phyloP scores from a whole-genome alignment of 2,797 vertebrate genomes.

The Xiphophorus birchmanni region DNA sequence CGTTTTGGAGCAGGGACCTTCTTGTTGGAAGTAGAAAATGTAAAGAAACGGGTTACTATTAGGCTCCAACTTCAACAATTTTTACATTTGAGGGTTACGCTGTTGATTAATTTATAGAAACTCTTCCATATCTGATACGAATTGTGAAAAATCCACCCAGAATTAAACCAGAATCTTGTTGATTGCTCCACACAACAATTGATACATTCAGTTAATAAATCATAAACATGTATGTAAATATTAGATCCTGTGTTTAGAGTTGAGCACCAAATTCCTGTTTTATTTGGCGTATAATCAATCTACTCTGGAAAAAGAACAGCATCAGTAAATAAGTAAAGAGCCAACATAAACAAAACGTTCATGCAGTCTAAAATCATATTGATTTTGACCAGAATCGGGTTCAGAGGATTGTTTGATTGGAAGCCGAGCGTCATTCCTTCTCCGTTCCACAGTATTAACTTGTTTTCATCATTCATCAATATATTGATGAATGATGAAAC shows the following conservation, averaged over 20 bases:
- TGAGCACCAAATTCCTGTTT: no score
- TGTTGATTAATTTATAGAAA: neutral
- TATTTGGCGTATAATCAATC: neutral
- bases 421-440: neutral
- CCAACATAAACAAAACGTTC: neutral
- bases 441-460: neutral
- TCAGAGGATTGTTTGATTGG: neutral
- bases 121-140: neutral
- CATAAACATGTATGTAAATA: neutral
- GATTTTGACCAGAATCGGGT: neutral
- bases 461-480: neutral
- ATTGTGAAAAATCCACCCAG: neutral
- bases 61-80: neutral
- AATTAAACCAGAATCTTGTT: neutral
- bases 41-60: neutral
- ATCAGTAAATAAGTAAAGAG: neutral
- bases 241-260: neutral
- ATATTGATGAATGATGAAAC: neutral
- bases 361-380: neutral
- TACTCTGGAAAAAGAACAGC: neutral
- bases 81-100: neutral
- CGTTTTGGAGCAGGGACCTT: neutral
- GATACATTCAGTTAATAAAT: neutral
- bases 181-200: neutral
- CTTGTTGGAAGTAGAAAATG: neutral